Conservation (phyloP, 2,797 vertebrate species). For the Bucorvus abyssinicus region DNA sequence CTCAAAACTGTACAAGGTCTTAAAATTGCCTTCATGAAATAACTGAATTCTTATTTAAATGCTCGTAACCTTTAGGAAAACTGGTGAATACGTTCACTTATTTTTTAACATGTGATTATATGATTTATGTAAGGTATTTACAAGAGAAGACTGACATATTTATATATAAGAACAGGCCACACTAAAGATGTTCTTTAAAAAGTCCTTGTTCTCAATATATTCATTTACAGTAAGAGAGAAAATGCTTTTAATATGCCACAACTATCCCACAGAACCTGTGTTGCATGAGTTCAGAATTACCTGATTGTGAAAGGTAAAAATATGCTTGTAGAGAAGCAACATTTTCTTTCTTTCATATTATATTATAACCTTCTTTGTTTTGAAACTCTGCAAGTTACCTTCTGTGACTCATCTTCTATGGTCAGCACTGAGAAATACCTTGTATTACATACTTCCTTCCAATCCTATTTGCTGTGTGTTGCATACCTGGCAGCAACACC, state of each 20-base stretch:
- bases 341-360: background rate
- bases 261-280: background rate
- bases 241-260: background rate
- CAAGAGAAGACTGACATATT: background rate
- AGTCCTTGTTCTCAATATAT: background rate
- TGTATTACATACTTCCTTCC: background rate
- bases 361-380: background rate
- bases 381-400: background rate
- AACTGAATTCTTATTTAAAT: background rate
- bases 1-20: background rate
- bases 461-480: background rate
- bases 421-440: background rate
- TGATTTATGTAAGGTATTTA: background rate
- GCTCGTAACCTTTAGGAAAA: background rate
- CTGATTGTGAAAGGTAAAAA: background rate
- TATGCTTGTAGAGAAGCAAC: background rate
- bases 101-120: background rate
- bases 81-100: background rate
- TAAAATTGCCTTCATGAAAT: background rate
- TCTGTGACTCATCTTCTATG: background rate
- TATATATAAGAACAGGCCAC: too few relatives aligned
- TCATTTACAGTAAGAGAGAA: background rate
- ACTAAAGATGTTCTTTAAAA: background rate
- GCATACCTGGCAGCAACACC: background rate
- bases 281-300: background rate